Evolutionary conservation across 2,888 invertebrate genomes (phyloP), one percentile per base, ranked within the genome.

Genomic region (Mellilla xanthometata): DNA sequence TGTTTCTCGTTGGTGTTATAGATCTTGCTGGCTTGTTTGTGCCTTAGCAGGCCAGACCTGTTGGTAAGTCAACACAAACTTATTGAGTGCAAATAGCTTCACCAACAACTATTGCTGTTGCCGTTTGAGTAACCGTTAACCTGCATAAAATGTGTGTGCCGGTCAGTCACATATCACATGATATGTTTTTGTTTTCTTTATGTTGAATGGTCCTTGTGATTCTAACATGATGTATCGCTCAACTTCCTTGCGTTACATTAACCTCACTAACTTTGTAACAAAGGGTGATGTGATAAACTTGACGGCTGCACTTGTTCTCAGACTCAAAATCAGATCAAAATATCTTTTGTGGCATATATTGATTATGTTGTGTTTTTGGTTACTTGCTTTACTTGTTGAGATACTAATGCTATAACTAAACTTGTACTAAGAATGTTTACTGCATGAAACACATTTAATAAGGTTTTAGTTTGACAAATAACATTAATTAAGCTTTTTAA

Each of bases 1-100:
- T 81, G 69, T 81, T 83, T 87, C 77, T 86, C 76, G 81, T 91
- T 92, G 88, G 86, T 90, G 91, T 92, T 93, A 90, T 93, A 93
- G 93, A 92, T 93, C 89, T 92, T 93, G 92, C 92, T 93, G 92
- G 93, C 93, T 92, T 93, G 92, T 92, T 92, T 93, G 92, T 93
- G 92, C 92, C 92, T 93, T 91, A 90, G 90, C 88, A 92, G 93
- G 93, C 93, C 93, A 92, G 93, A 93, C 91, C 91, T 93, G 89
- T 91, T 93, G 93, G 93, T 93, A 93, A 93, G 93, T 93, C 72
- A 79, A 86, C 80, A 83, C 62, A 68, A 70, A 65, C 62, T 71
- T 73, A 76, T 62, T 69, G 79, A 79, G 76, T 81, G 85, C 73
- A 62, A 69, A 72, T 64, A 73, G 86, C 87, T 86, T 85, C 70